A percentile compares a stretch with the other conserved stretches of the same genome.
Conservation (phyloP, 2,797 vertebrate species). For the Tachyglossus aculeatus region DNA sequence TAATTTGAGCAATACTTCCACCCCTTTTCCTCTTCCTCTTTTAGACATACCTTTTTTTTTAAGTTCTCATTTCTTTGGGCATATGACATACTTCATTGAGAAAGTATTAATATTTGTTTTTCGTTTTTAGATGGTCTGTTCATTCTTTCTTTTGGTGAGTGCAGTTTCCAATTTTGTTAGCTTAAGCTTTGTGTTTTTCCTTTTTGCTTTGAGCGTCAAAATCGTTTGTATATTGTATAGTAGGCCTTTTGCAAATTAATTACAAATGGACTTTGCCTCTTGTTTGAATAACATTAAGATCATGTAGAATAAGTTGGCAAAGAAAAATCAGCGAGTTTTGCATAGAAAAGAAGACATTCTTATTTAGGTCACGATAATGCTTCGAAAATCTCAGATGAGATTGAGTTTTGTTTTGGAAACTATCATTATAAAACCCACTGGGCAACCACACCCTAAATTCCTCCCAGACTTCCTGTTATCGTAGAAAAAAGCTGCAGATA, state of each 20-base stretch:
- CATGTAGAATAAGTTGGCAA: constrained; percentile 20
- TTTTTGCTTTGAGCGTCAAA: constrained; percentile 36
- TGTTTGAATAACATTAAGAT: constrained; percentile 37
- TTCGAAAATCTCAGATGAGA: constrained; percentile 26
- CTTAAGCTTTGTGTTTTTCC: constrained; percentile 54
- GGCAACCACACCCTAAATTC: not conserved
- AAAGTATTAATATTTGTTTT: constrained; percentile 31
- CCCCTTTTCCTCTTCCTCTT: too few relatives aligned
- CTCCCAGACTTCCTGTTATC: constrained; percentile 17
- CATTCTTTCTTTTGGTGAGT: constrained; percentile 41
- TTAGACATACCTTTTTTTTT: too few relatives aligned
- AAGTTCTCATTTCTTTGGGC: not conserved
- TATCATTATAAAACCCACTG: not conserved
- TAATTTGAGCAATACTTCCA: too few relatives aligned
- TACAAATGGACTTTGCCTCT: constrained; percentile 20
- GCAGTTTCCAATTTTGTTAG: constrained; percentile 32
- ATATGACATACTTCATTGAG: not conserved
- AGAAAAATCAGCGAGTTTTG: constrained; percentile 13
- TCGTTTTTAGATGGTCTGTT: constrained; percentile 37
- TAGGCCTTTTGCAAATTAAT: constrained; percentile 43
- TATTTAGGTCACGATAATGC: not conserved
- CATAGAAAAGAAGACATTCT: not conserved
- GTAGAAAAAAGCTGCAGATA: not conserved
- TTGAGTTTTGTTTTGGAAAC: constrained; percentile 41
- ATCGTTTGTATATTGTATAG: constrained; percentile 41